A percentile compares a stretch with the other conserved stretches of the same genome.
These are phyloP conservation scores for Apostichopus parvimensis DNA, from an alignment of 35 echinoderm and acorn worm genomes.

Conservation along the genomic window DNA sequence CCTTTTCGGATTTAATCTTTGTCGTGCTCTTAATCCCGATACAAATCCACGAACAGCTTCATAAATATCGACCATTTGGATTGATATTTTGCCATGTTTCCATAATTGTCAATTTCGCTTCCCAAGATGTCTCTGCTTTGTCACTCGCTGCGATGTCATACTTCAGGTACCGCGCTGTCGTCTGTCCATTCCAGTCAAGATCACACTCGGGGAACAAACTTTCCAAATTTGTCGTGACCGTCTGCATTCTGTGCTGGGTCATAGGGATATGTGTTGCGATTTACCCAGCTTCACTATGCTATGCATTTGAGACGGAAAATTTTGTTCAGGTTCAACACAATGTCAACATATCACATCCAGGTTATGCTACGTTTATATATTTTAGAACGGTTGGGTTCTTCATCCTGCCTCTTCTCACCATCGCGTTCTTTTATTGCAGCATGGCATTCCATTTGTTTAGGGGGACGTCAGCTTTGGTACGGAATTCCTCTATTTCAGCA, in stretches of 20 bases:
- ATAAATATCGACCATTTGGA: background rate
- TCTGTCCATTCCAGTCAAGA: constrained; percentile 7
- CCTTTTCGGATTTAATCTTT: constrained; percentile 31
- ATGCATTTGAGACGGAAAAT: background rate
- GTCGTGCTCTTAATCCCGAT: background rate
- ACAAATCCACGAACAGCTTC: background rate
- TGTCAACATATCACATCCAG: background rate
- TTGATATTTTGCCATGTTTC: background rate
- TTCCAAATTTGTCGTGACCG: background rate
- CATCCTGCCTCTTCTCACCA: background rate
- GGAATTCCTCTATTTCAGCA: constrained; percentile 3
- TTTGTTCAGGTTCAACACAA: background rate
- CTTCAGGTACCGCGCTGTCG: constrained; percentile 26
- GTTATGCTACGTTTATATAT: background rate
- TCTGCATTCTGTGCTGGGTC: background rate
- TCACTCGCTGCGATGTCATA: constrained; percentile 14
- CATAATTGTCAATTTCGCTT: constrained; percentile 17
- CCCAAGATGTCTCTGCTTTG: constrained; percentile 25
- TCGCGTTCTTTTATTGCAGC: background rate
- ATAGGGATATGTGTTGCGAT: background rate
- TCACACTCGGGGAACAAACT: background rate
- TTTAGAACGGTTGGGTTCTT: background rate
- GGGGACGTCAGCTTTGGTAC: background rate
- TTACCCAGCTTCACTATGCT: background rate
- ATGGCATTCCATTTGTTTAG: constrained; percentile 33